Base-by-base conservation (phyloP, 2,113 vertebrate species). In the Eulacestoma nigropectus region DNA sequence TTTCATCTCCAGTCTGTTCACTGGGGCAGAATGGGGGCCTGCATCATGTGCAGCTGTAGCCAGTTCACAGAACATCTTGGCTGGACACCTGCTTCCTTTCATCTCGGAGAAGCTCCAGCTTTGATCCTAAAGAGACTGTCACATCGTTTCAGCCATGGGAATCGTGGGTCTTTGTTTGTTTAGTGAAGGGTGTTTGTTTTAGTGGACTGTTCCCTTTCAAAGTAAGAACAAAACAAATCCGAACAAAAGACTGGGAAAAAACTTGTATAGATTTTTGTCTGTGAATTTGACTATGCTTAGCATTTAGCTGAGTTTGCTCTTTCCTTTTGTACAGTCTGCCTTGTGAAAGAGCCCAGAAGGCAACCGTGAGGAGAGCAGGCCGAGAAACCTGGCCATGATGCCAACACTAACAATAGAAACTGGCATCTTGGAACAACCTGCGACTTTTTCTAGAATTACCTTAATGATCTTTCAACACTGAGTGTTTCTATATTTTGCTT, bases 161-260 rank as follows among this genome's bases (percentile, higher is more conserved):
- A 86, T 35, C 8, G 0, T 15, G 27, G 11, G 5, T 22, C 23
- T 88, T 44, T 82, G 39, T 82, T 94, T 84, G 47, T 67, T 91
- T 87, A 74, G 20, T 35, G 60, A 59, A 67, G 50, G 13, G 22
- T 87, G 69, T 84, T 96, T 91, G 84, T 84, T 96, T 88, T 88
- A 49, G 57, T 60, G 67, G 29, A 53, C 29, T 41, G n/a, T 78
- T 89, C 64, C 35, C 7, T 50, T 87, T 78, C 44, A 68, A 72
- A 64, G 49, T 55, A 77, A 69, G 35, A 81, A 59, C 41, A 85
- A 91, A 93, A 91, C 56, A 76, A 93, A 85, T 55, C n/a, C 33
- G 85, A 90, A 75, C 44, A 47, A 70, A 87, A 85, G 67, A 73
- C 50, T 46, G 85, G 39, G 39, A 64, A 67, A 81, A 77, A 79